Evolutionary conservation across 2,797 vertebrate genomes (phyloP), one percentile per base, ranked within the genome.

Genomic region (Nothura maculosa): DNA sequence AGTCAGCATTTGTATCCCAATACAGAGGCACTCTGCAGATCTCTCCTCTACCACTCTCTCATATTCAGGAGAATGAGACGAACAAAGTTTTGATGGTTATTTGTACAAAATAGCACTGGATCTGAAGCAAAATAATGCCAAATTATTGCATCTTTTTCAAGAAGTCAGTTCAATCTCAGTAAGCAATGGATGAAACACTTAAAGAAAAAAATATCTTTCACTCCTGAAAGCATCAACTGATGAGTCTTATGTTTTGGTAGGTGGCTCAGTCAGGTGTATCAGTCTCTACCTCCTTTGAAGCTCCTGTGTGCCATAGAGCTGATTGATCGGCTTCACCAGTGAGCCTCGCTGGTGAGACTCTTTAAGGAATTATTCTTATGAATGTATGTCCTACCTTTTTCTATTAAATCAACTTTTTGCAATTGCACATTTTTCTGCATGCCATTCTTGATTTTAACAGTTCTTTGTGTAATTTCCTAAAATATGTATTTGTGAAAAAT

Each of bases 91-190:
- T 82, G 97, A 98, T 20, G 97, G 97, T 20, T 96, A 97, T 74
- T 98, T 97, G 98, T 98, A 98, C 93, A 98, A 98, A 92, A 83
- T 97, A 96, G 97, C 90, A 1, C 87, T 98, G 38, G 98, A 96
- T 28, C 97, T 98, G 73, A 98, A 97, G 85, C 97, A 95, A 74
- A 95, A 93, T 40, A 86, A 95, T 73, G 96, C 90, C 87, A 98
- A 97, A 85, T 97, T 98, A 66, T 95, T 98, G 61, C 82, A 98
- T 82, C 97, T 98, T 92, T 98, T 97, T 61, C 95, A 96, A 42
- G 97, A 98, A 87, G 94, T 98, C 73, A 76, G 54, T 14, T 94
- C 94, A 77, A 90, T 98, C 93, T 70, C 86, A 36, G 74, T 97
- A 18, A 96, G 94, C 22, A 95, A 97, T 63, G 96, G 95, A 0